Evolutionary conservation across 2,797 vertebrate species (phyloP).

Genomic region (Menidia menidia): DNA sequence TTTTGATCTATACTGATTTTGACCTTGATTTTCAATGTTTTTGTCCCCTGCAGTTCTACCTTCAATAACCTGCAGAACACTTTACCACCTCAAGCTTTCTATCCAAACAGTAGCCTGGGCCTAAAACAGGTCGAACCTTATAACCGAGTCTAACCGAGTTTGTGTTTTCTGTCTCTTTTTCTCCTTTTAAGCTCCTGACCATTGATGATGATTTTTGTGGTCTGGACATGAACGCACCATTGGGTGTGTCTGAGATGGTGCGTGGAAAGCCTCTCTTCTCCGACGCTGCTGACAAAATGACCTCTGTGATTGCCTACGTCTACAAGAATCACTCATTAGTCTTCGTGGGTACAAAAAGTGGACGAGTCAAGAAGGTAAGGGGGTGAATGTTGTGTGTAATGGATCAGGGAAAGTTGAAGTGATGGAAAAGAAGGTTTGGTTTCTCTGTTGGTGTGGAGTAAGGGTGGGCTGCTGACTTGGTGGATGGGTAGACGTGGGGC

Average conservation of each 20-base stretch:
- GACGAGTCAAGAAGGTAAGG: constrained; percentile 97
- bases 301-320: constrained; percentile 95
- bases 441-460: constrained; percentile 50
- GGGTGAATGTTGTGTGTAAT: neutral
- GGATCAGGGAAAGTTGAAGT: constrained; percentile 25
- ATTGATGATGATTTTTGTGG: constrained; percentile 99
- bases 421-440: constrained; percentile 49
- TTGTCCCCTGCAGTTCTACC: neutral
- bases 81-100: neutral
- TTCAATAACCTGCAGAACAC: neutral
- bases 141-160: neutral
- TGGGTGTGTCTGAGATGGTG: constrained; percentile 97
- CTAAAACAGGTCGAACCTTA: neutral
- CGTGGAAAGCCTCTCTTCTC: constrained; percentile 93
- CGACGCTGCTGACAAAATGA: constrained; percentile 94
- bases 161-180: neutral
- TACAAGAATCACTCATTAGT: constrained; percentile 99
- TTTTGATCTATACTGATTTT: constrained; percentile 14
- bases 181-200: constrained; percentile 88
- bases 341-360: constrained; percentile 96
- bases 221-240: constrained; percentile 97
- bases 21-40: neutral
- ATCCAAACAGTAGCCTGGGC: neutral
- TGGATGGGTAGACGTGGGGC: constrained; percentile 64
- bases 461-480: constrained; percentile 55